Base-by-base conservation (phyloP, 37 sponge, comb jelly and placozoan genomes). In the Corticium candelabrum region DNA sequence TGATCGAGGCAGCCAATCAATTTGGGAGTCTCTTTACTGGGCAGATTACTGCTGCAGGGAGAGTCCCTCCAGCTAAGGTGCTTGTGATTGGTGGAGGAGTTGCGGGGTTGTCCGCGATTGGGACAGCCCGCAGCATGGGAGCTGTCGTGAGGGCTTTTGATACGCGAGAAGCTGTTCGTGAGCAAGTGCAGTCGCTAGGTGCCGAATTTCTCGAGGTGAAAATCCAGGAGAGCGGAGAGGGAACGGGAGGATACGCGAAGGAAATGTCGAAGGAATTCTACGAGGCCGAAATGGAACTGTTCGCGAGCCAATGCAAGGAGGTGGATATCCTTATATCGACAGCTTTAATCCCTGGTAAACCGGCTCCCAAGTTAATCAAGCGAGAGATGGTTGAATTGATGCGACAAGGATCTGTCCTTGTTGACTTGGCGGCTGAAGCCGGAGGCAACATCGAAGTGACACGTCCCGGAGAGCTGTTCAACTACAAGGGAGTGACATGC, bases 21-120 rank as follows among this genome's bases (percentile, higher is more conserved):
- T 94, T 90, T 81, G 95, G 95, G 0, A 74, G 95, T 7, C 90
- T 94, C 95, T 94, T 94, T 76, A 90, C 95, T 31, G 95, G 95
- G 27, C 95, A 94, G 83, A 94, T 94, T 31, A 94, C 95, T 0
- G 95, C 95, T 3, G 95, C 95, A 30, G 95, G 95, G 1, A 86
- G 84, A 36, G 91, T 94, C 31, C 95, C 95, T 68, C 95, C 95
- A 4, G 95, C 95, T 0, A 94, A 94, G 57, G 95, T 94, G 11
- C 83, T 94, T 0, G 89, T 94, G 2, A 94, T 94, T 43, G 95
- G 95, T 32, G 95, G 95, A 3, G 95, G 95, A 0, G 95, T 94
- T 70, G 95, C 95, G 30, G 95, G 95, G 0, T 80, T 94, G 21
- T 87, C 91, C 0, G 89, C 91, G 11, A 81, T 88, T 21, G 91